Base-by-base conservation (phyloP, 1,140 invertebrate genomes). In the Saccostrea echinata region DNA sequence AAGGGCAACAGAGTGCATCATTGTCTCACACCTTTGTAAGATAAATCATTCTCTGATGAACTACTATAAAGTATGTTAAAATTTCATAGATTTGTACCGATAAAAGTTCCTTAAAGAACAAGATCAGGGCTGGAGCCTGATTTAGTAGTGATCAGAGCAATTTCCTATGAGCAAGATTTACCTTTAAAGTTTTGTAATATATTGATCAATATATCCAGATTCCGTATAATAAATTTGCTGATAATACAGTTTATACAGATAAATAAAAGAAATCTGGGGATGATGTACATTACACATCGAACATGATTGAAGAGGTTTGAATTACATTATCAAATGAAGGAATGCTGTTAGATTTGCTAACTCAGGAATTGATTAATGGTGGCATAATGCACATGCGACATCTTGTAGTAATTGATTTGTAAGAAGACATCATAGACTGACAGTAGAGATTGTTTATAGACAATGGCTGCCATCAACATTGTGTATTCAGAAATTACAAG, bases 391-490 rank as follows among this genome's bases (percentile, higher is more conserved):
- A 76, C 27, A 76, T 27, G 68, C 12, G 68, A 76, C 68, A 76
- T 76, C 68, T 76, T 76, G 68, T 1, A 76, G 68, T 76, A 76
- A 76, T 76, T 76, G 68, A 76, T 76, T 43, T 30, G 68, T 76
- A 30, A 33, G 27, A 30, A 33, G 68, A 76, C 27, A 33, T 76
- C 27, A 30, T 76, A 30, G 11, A 30, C 18, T 16, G 68, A 30
- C 68, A 76, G 13, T 30, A 33, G 12, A 76, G 68, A 18, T 76
- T 76, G 68, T 33, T 76, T 33, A 12, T 30, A 76, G 68, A 76
- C 68, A 76, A 76, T 64, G 13, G 24, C 68, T 33, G 64, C 13
- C 16, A 33, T 27, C 33, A 30, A 76, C 68, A 35, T 35, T 76
- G 27, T 33, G 68, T 76, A 12, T 76, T 76, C 68, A 76, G 68